phyloP scores from a whole-genome alignment of 1,140 invertebrate species.

The Ceratoteleas bidentatus region DNA sequence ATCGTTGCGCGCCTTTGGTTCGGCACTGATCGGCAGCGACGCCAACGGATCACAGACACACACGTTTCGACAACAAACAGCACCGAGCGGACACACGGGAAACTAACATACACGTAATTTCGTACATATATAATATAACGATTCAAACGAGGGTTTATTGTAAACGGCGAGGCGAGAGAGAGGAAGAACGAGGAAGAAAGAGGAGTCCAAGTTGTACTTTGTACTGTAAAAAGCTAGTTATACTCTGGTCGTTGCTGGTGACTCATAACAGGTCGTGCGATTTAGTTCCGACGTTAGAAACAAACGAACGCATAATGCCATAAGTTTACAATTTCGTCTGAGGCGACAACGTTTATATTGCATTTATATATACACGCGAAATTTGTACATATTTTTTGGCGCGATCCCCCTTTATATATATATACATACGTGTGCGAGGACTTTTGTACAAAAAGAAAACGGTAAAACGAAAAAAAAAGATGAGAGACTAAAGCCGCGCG shows the following conservation, averaged over 20 bases:
- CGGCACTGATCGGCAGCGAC: slow-evolving; percentile 74
- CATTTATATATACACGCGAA: slow-evolving; percentile 64
- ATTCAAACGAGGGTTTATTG: slow-evolving; percentile 49
- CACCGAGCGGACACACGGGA: slow-evolving; percentile 9
- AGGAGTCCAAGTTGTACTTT: slow-evolving; percentile 77
- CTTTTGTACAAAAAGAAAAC: slow-evolving; percentile 52
- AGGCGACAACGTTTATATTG: slow-evolving; percentile 53
- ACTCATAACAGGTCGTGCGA: slow-evolving; percentile 71
- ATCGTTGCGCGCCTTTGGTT: too few species aligned
- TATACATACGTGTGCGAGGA: slow-evolving; percentile 51
- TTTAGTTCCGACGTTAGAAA: slow-evolving; percentile 44
- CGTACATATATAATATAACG: slow-evolving; percentile 47
- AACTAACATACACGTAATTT: slow-evolving; percentile 38
- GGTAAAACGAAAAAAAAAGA: slow-evolving; percentile 1
- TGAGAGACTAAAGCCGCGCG: not conserved
- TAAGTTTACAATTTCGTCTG: slow-evolving; percentile 41
- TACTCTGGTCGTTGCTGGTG: slow-evolving; percentile 81
- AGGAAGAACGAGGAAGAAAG: not conserved
- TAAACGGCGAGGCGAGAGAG: slow-evolving; percentile 37
- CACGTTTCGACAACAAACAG: slow-evolving; percentile 70
- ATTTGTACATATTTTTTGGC: slow-evolving; percentile 72
- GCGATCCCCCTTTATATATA: slow-evolving; percentile 43
- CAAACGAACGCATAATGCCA: slow-evolving; percentile 27
- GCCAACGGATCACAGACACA: slow-evolving; percentile 45
- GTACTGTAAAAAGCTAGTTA: slow-evolving; percentile 81